Evolutionary conservation across 1,140 invertebrate genomes (phyloP).

Genomic region (Ganaspis sp.): DNA sequence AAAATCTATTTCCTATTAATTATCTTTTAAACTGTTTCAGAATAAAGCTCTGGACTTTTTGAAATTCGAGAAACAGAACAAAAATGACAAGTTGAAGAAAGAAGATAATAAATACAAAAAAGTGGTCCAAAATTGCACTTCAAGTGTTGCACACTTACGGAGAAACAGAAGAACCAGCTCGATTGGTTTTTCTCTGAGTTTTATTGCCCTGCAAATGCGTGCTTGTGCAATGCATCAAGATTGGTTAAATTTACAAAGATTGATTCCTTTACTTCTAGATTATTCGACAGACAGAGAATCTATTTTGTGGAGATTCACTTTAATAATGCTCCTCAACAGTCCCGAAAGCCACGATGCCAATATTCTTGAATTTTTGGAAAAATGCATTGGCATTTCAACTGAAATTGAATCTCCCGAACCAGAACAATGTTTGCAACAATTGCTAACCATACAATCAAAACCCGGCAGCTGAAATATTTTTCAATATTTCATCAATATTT

Average conservation of each 20-base stretch:
- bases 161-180: background rate
- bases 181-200: slow-evolving; percentile 32
- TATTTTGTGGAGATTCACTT: slow-evolving; percentile 50
- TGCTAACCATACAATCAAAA: slow-evolving; percentile 19
- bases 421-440: background rate
- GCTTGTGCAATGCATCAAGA: slow-evolving; percentile 46
- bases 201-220: slow-evolving; percentile 42
- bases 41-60: slow-evolving; percentile 25
- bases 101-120: background rate
- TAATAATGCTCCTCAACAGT: slow-evolving; percentile 47
- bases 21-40: background rate
- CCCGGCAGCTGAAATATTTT: too few species aligned
- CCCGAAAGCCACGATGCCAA: slow-evolving; percentile 32
- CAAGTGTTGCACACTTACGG: background rate
- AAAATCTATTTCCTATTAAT: too few species aligned
- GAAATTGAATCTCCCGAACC: slow-evolving; percentile 5
- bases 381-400: slow-evolving; percentile 41
- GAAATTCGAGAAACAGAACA: background rate
- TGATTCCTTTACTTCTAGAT: slow-evolving; percentile 45
- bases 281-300: slow-evolving; percentile 36
- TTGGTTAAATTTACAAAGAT: slow-evolving; percentile 46
- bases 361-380: slow-evolving; percentile 47
- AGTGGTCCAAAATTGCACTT: background rate
- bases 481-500: too few species aligned
- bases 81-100: background rate